Evolutionary conservation across 2,113 vertebrate species (phyloP).

Genomic region (Agelaius phoeniceus): DNA sequence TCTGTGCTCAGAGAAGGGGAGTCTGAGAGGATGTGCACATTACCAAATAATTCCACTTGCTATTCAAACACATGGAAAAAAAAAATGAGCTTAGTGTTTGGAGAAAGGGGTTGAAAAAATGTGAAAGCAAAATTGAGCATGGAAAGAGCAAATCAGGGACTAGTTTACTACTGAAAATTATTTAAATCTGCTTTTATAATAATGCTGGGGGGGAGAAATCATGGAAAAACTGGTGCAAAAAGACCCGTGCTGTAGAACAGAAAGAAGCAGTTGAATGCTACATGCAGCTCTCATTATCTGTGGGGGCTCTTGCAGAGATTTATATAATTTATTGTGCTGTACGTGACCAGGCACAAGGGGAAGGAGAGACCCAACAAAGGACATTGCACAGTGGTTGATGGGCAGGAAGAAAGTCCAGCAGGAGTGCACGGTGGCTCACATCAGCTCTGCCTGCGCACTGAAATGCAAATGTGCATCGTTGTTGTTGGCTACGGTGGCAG

Average conservation of each 20-base stretch:
- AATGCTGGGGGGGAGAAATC: neutral
- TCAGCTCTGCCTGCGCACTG: neutral
- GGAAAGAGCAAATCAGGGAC: neutral
- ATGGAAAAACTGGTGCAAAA: neutral
- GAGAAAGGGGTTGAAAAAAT: constrained; percentile 17
- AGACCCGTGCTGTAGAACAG: neutral
- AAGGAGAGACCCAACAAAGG: neutral
- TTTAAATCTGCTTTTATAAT: neutral
- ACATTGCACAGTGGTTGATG: neutral
- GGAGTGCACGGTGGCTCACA: neutral
- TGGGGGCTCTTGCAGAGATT: neutral
- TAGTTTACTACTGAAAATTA: neutral
- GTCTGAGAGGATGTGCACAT: constrained; percentile 26
- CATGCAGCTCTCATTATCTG: neutral
- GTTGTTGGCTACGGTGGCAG: constrained; percentile 39
- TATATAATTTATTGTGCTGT: neutral
- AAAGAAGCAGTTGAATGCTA: neutral
- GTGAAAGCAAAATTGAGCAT: neutral
- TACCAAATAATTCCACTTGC: constrained; percentile 56
- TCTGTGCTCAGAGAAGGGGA: constrained; percentile 27
- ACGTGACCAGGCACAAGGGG: neutral
- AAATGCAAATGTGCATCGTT: neutral
- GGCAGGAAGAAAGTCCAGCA: constrained; percentile 1
- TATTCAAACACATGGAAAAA: neutral
- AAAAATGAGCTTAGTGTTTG: neutral